A percentile compares a stretch with the other conserved stretches of the same genome.
These are phyloP conservation scores for Anthoscopus minutus DNA, from an alignment of 2,113 vertebrate species.

Conservation along the genomic window DNA sequence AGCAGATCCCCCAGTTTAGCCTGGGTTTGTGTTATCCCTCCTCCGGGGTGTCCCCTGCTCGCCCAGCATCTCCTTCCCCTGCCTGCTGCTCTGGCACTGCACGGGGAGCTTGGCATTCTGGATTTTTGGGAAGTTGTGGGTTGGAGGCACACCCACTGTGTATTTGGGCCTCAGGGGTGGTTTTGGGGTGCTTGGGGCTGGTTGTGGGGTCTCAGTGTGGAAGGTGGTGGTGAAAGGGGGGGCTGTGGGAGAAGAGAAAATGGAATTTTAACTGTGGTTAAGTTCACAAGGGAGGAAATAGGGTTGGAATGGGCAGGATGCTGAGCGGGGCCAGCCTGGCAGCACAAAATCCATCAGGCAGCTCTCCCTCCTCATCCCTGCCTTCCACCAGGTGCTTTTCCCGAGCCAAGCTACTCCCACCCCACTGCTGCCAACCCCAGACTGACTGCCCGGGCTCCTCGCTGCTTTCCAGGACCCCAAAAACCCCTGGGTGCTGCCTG, in stretches of 20 bases:
- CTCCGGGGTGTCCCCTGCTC: not conserved
- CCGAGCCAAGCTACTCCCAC: not conserved
- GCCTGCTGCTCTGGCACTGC: not conserved
- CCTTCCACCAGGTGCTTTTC: not conserved
- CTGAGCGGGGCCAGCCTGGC: not conserved
- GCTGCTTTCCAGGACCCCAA: not conserved
- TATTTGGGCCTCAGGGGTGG: not conserved
- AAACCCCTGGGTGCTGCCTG: not conserved
- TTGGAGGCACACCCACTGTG: rapidly evolving
- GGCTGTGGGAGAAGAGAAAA: not conserved
- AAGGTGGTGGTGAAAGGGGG: rapidly evolving
- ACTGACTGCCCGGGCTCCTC: not conserved
- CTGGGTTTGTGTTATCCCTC: rapidly evolving
- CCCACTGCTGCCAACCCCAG: not conserved
- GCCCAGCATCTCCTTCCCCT: not conserved
- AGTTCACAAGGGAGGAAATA: not conserved
- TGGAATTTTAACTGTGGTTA: not conserved
- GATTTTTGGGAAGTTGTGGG: not conserved
- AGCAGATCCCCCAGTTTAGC: not conserved
- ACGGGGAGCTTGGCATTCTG: not conserved
- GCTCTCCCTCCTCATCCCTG: not conserved
- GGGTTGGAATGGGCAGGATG: not conserved
- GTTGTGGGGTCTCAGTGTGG: rapidly evolving
- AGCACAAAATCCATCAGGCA: not conserved
- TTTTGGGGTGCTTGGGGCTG: not conserved